Evolutionary conservation across 2,797 vertebrate genomes (phyloP), one percentile per base, ranked within the genome.

Genomic region (Dendrocincla tyrannina): DNA sequence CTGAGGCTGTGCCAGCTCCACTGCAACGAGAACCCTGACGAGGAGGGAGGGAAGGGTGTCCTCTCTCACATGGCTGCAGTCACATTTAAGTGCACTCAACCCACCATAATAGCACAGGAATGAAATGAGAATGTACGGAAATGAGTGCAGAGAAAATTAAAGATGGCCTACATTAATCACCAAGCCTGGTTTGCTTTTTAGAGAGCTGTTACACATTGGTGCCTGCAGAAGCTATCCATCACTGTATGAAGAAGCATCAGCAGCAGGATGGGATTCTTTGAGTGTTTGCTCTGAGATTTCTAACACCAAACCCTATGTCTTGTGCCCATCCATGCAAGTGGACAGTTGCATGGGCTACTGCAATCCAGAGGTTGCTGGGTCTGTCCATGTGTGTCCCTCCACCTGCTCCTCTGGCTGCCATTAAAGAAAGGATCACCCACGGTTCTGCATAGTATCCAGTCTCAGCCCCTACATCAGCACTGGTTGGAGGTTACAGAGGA

Each of bases 321-420:
- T 15, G 13, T 47, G 30, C 17, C n/a, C 39, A 32, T 49, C 79
- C 35, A 5, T 10, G 13, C 44, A 44, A 19, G 27, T 0, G 3
- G 44, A 32, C 53, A 56, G 24, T 25, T 70, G 17, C 69, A 27
- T 0, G 7, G 69, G 47, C 56, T 91, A 70, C 52, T 62, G 39
- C 23, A 53, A 42, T 47, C 13, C 2, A 4, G 32, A 42, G 55
- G 11, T 62, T 91, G 47, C 44, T 66, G 63, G 17, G 18, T 69
- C 50, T 4, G 0, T 39, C 58, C 0, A 0, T 35, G 2, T 32
- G 5, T 58, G 35, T 53, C 55, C 49, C 7, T 82, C 35, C 0
- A 1, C 30, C 55, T n/a, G 30, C 25, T 72, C 17, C 32, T 66
- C 41, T 46, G 59, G 23, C 55, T 53, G 39, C 53, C 37, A 32